Evolutionary conservation across 2,113 vertebrate genomes (phyloP).

Genomic region (Perognathus longimembris): DNA sequence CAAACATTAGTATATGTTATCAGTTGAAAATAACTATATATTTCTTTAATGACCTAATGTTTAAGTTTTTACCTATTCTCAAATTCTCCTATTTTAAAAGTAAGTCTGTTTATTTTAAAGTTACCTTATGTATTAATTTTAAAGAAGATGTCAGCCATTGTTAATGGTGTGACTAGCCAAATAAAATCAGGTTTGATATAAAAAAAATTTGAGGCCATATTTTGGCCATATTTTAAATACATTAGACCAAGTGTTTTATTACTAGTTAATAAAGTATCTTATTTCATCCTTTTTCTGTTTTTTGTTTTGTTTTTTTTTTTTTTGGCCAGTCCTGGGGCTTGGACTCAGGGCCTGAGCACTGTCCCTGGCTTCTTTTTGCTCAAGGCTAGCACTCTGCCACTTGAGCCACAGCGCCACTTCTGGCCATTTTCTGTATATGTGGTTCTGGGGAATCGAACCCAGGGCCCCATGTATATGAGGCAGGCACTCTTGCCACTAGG

Average conservation of each 20-base stretch:
- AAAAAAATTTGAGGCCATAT: constrained; percentile 42
- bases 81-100: constrained; percentile 40
- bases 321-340: too few species aligned
- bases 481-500: too few species aligned
- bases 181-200: constrained; percentile 13
- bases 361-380: too few species aligned
- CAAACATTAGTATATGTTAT: not conserved
- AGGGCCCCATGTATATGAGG: too few species aligned
- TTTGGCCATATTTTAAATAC: not conserved
- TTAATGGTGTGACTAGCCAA: not conserved
- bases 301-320: not conserved
- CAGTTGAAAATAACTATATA: constrained; percentile 26
- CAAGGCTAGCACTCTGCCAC: too few species aligned
- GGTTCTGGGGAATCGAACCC: too few species aligned
- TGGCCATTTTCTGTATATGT: too few species aligned
- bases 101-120: constrained; percentile 18
- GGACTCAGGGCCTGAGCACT: too few species aligned
- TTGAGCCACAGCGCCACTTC: too few species aligned
- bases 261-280: not conserved
- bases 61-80: constrained; percentile 33
- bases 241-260: not conserved
- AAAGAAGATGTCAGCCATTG: constrained; percentile 3
- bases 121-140: constrained; percentile 33
- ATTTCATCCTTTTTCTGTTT: constrained; percentile 26
- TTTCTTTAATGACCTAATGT: constrained; percentile 28